Base-by-base conservation (phyloP, 2,888 invertebrate genomes). In the Ormyrus pomaceus region DNA sequence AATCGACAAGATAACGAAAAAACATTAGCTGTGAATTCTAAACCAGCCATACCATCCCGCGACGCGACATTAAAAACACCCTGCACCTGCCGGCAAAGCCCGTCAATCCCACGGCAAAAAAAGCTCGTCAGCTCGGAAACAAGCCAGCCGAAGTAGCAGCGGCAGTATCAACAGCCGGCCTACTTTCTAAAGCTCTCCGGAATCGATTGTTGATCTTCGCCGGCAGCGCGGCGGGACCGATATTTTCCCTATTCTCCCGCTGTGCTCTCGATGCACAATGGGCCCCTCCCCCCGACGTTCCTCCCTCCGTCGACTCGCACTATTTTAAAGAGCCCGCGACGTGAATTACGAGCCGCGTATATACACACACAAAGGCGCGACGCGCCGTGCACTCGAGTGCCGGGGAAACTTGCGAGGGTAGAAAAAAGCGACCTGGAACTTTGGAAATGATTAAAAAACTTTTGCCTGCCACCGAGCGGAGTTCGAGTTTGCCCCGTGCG, bases 371-470 rank as follows among this genome's bases (percentile, higher is more conserved):
- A 46, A 46, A 64, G 11, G 48, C 46, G 61, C 34, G 45, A 34
- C 61, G 9, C 45, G 0, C 46, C 13, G 13, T 9, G 19, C 19
- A 1, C 34, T 34, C 34, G 34, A 34, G 34, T 34, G 34, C 34
- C 34, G 34, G 34, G 34, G 34, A 34, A 34, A 34, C 34, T 34
- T 34, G 34, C 34, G 34, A 45, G 13, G 7, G 48, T 50, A 6
- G n/a, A 64, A 48, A n/a, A 48, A 62, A 45, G 9, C 6, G 46
- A 46, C 11, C n/a, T 0, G 11, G 11, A 64, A 64, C 64, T n/a
- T 64, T 64, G 64, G 48, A 45, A 48, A 48, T 50, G 48, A 64
- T 64, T 64, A 64, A 64, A 50, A 64, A 64, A 64, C 64, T 64
- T 64, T 64, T 19, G n/a, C 34, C 34, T 4, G 34, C 34, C 34